A percentile compares a stretch with the other conserved stretches of the same genome.
phyloP scores from a whole-genome alignment of 2,888 invertebrate species.

The Stenodema calcarata region DNA sequence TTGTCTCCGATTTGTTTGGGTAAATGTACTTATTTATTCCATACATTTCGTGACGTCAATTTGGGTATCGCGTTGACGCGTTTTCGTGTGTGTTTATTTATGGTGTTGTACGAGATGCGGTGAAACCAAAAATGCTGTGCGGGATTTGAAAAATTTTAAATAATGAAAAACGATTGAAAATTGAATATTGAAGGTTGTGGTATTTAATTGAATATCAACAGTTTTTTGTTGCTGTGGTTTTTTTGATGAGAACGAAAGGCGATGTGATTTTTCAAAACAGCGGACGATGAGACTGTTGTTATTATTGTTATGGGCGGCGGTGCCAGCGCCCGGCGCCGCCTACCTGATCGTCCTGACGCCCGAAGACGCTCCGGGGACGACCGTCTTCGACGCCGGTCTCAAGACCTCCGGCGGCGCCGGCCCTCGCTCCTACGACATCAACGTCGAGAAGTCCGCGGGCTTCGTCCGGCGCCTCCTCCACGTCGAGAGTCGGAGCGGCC shows the following conservation, averaged over 20 bases:
- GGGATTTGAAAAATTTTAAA: not conserved
- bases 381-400: slow-evolving; percentile 56
- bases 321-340: not conserved
- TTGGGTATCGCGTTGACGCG: not conserved
- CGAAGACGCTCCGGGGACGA: slow-evolving; percentile 55
- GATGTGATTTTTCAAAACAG: not conserved
- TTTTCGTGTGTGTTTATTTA: not conserved
- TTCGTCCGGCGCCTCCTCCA: slow-evolving; percentile 80
- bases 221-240: not conserved
- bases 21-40: not conserved
- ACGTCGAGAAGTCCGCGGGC: slow-evolving; percentile 80
- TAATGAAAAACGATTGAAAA: not conserved
- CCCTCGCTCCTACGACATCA: slow-evolving; percentile 75
- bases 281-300: not conserved
- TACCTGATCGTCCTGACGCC: slow-evolving; percentile 52
- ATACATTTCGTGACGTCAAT: not conserved
- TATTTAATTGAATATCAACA: not conserved
- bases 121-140: not conserved
- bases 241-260: not conserved
- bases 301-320: not conserved
- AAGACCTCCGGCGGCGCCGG: not conserved
- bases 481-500: slow-evolving; percentile 77
- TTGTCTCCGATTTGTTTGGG: not conserved
- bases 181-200: not conserved
- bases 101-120: not conserved